Evolutionary conservation across 1,140 invertebrate genomes (phyloP).

Genomic region (Chlorops oryzae): DNA sequence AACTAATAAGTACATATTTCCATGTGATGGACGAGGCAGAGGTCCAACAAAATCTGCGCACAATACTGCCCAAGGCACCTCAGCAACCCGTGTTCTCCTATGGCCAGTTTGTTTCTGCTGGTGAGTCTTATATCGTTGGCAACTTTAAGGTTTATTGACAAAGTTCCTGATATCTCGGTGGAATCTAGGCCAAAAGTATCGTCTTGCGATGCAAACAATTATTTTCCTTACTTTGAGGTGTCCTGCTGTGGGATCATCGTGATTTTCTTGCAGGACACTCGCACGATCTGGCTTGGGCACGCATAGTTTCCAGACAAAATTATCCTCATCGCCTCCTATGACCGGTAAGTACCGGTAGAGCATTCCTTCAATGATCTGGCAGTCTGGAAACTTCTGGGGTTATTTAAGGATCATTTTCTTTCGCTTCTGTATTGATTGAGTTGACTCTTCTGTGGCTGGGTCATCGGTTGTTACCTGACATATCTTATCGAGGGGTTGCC

Average conservation of each 20-base stretch:
- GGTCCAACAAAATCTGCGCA: conserved; percentile 3
- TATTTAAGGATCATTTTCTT: too few relatives aligned
- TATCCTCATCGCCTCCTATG: too few relatives aligned
- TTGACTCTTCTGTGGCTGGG: too few relatives aligned
- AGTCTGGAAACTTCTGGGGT: too few relatives aligned
- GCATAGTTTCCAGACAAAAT: conserved; percentile 6
- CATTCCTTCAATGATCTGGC: too few relatives aligned
- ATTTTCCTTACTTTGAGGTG: conserved; percentile 1
- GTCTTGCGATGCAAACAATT: neutral
- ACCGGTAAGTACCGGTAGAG: too few relatives aligned
- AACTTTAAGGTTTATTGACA: neutral
- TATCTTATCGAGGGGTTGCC: too few relatives aligned
- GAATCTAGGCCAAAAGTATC: conserved; percentile 2
- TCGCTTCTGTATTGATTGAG: too few relatives aligned
- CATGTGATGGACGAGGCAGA: neutral
- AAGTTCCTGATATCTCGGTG: neutral
- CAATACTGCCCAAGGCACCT: neutral
- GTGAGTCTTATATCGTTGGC: neutral
- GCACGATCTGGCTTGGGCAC: neutral
- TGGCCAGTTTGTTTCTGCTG: neutral
- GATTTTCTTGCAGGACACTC: neutral
- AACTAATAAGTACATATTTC: conserved; percentile 1
- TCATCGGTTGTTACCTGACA: too few relatives aligned
- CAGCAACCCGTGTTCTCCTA: neutral
- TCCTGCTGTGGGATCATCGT: neutral